Percentiles rank a stretch among this genome's conserved stretches.
Conservation (phyloP, 2,797 vertebrate genomes). For the Acanthopagrus latus region DNA sequence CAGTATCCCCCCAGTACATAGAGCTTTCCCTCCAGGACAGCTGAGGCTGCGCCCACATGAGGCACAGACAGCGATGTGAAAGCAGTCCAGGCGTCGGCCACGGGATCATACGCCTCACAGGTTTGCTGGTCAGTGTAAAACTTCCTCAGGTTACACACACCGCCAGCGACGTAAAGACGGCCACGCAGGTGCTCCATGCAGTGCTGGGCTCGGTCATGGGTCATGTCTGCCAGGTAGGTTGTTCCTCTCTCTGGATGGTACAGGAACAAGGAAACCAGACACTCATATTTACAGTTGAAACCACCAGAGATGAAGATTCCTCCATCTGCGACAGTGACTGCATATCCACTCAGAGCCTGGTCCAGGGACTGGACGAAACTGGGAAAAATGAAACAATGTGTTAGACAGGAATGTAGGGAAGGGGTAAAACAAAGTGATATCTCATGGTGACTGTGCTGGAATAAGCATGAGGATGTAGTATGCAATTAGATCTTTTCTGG, state of each 20-base stretch:
- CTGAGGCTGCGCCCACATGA: constrained; percentile 84
- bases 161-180: constrained; percentile 80
- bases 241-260: constrained; percentile 83
- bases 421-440: not conserved
- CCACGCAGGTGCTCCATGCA: constrained; percentile 83
- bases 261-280: constrained; percentile 79
- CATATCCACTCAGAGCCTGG: constrained; percentile 82
- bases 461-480: not conserved
- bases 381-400: not conserved
- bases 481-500: too few species aligned
- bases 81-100: constrained; percentile 70
- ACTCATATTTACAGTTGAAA: constrained; percentile 82
- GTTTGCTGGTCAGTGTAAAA: constrained; percentile 83
- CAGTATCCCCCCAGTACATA: constrained; percentile 86
- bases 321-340: constrained; percentile 57
- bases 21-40: constrained; percentile 81
- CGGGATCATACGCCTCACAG: constrained; percentile 82
- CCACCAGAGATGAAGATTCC: constrained; percentile 85
- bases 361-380: constrained; percentile 80
- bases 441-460: not conserved
- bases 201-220: constrained; percentile 81
- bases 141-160: constrained; percentile 76
- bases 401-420: not conserved
- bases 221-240: constrained; percentile 80
- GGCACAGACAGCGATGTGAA: constrained; percentile 71